Evolutionary conservation across 2,113 vertebrate genomes (phyloP).

Genomic region (Fulica atra): DNA sequence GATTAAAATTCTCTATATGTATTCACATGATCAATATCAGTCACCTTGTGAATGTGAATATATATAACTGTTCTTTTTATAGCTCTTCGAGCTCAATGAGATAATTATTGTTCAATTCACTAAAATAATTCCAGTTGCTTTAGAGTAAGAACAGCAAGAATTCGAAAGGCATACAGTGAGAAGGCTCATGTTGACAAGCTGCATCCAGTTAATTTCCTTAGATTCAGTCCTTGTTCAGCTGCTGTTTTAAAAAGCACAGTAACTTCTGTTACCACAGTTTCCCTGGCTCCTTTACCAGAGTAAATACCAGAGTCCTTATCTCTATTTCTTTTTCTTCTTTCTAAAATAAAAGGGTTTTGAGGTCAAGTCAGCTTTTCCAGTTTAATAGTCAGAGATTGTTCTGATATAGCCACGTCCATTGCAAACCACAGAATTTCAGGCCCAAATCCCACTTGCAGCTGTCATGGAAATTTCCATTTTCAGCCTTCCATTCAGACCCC

Average conservation of each 20-base stretch:
- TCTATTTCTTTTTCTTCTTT: neutral
- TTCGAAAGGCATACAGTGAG: neutral
- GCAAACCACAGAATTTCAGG: slow-evolving; percentile 23
- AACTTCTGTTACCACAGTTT: neutral
- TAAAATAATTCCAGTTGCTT: neutral
- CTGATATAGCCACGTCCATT: neutral
- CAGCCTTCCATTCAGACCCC: neutral
- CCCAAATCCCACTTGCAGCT: slow-evolving; percentile 21
- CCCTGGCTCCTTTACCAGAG: neutral
- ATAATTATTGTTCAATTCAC: neutral
- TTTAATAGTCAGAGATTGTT: slow-evolving; percentile 30
- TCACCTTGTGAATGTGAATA: neutral
- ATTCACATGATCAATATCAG: neutral
- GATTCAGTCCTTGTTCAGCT: neutral
- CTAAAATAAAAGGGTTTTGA: neutral
- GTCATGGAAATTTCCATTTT: slow-evolving; percentile 56
- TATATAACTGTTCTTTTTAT: neutral
- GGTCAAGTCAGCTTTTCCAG: slow-evolving; percentile 37
- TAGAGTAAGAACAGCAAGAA: neutral
- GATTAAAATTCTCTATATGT: neutral
- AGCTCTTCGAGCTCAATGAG: neutral
- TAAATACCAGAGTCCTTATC: neutral
- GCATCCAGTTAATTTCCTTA: neutral
- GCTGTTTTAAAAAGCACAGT: neutral
- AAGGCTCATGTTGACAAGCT: neutral